phyloP scores from a whole-genome alignment of 2,797 vertebrate species.

The Neopelma chrysocephalum region DNA sequence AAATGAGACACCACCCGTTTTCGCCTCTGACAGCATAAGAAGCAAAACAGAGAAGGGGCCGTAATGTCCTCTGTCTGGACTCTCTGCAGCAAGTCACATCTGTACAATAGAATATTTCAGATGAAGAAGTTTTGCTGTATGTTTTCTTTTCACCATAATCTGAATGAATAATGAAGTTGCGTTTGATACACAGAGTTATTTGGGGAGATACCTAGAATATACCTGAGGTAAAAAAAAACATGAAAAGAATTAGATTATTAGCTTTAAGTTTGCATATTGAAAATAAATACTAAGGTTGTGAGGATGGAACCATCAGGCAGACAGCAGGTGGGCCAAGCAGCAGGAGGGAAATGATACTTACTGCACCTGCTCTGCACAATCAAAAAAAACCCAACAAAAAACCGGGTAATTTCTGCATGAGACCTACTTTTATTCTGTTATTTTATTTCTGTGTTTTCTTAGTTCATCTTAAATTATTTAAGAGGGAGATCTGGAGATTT shows the following conservation, averaged over 20 bases:
- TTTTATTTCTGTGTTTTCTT: constrained; percentile 10
- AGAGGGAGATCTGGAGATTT: background rate
- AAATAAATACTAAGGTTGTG: constrained; percentile 51
- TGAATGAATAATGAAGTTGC: background rate
- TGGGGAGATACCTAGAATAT: background rate
- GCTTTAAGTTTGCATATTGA: constrained; percentile 53
- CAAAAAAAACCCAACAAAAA: background rate
- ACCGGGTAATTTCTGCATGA: constrained; percentile 2
- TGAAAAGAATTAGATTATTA: background rate
- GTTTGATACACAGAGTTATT: background rate
- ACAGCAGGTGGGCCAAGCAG: constrained; percentile 63
- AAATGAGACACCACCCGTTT: background rate
- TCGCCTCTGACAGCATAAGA: background rate
- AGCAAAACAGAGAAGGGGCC: background rate
- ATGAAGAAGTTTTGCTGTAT: background rate
- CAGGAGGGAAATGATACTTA: constrained; percentile 60
- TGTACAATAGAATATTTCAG: background rate
- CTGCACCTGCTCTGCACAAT: constrained; percentile 60
- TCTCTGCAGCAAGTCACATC: background rate
- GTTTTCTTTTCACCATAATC: background rate
- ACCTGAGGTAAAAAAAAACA: background rate
- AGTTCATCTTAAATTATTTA: background rate
- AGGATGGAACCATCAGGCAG: constrained; percentile 58
- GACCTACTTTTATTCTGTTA: background rate
- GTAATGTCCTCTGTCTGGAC: background rate